Base-by-base conservation (phyloP, 2,888 invertebrate genomes). In the Epistrophe grossulariae region DNA sequence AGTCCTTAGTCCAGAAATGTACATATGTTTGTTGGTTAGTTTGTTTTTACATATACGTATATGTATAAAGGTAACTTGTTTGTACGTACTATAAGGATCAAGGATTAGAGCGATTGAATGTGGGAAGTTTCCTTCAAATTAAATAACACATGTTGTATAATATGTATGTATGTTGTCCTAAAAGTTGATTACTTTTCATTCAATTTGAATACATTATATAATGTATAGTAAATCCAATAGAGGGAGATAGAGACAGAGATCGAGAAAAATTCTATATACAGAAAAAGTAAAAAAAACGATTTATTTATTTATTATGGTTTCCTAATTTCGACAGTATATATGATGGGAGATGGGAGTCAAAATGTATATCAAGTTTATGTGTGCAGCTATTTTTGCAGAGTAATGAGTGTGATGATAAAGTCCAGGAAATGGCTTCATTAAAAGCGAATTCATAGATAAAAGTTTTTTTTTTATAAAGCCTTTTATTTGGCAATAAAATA, bases 71-170 rank as follows among this genome's bases (percentile, higher is more conserved):
- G 55, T n/a, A 28, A 52, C 13, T 28, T 17, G 6, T 11, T 13
- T 52, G 15, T 24, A 7, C 13, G 10, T 50, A 17, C 9, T 17
- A 19, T 24, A 70, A 40, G 55, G 24, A 70, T 2, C 11, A 70
- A 64, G 74, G 64, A 84, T 71, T 76, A 76, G 15, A 52, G 24
- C 24, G 62, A 40, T 52, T 55, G 40, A 38, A 74, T 79, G 70
- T 57, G 74, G 17, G 17, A 79, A 79, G 59, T 76, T 84, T 78
- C 60, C 57, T 55, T 40, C 71, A 81, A 55, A 55, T 55, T 55
- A 55, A 72, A 82, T 45, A 78, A 59, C 59, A 66, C 72, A 78
- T 72, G 50, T 50, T 38, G 48, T 82, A 5, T 31, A 31, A 0
- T n/a, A n/a, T n/a, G n/a, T n/a, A n/a, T n/a, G n/a, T n/a, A 28